Conservation (phyloP, 2,888 invertebrate species). For the Dendrolimus houi region DNA sequence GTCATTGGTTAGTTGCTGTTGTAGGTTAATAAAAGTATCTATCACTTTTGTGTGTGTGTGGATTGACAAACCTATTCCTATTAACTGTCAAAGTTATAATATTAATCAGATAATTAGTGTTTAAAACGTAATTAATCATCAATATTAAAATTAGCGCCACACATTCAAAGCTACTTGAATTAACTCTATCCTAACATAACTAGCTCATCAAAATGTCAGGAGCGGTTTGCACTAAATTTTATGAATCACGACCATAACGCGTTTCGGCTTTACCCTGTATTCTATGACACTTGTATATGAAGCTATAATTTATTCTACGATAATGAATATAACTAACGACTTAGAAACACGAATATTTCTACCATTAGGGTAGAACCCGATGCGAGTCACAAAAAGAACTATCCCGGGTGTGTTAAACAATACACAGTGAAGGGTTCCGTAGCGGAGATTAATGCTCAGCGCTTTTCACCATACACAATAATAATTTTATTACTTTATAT, state of each 20-base stretch:
- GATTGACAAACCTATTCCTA: background rate
- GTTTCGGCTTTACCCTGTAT: slow-evolving; percentile 38
- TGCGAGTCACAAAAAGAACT: slow-evolving; percentile 39
- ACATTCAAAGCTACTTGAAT: slow-evolving; percentile 24
- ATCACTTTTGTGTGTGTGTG: no score
- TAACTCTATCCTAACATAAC: slow-evolving; percentile 19
- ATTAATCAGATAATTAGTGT: background rate
- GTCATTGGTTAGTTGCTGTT: no score
- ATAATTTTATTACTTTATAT: no score
- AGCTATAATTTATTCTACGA: slow-evolving; percentile 63
- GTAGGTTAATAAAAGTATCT: no score
- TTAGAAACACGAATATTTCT: slow-evolving; percentile 59
- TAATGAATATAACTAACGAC: slow-evolving; percentile 68
- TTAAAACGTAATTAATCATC: background rate
- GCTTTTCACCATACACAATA: no score
- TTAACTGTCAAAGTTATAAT: background rate
- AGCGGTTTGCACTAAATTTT: slow-evolving; percentile 35
- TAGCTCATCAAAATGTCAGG: slow-evolving; percentile 33
- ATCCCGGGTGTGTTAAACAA: no score
- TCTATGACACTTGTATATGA: slow-evolving; percentile 48
- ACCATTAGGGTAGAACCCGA: slow-evolving; percentile 45
- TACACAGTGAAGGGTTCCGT: no score
- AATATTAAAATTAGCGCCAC: slow-evolving; percentile 28
- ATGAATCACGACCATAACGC: slow-evolving; percentile 47
- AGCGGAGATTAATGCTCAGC: no score